Evolutionary conservation across 2,888 invertebrate species (phyloP).

Genomic region (Cantharis rustica): DNA sequence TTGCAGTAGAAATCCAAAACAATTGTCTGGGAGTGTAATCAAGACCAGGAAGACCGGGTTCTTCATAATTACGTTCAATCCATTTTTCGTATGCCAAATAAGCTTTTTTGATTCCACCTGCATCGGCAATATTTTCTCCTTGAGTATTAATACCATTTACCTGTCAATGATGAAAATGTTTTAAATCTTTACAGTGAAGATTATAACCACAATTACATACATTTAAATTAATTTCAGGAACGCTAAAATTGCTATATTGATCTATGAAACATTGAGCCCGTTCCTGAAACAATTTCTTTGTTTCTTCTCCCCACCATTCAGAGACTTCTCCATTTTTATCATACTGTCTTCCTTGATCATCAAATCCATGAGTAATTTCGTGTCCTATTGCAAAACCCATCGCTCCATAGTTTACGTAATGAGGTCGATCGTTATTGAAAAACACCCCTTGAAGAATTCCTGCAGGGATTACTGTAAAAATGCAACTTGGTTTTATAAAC

Average conservation of each 20-base stretch:
- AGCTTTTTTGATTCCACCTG: conserved; percentile 11
- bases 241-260: not conserved
- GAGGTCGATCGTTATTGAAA: conserved; percentile 81
- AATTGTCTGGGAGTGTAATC: conserved; percentile 17
- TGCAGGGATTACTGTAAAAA: conserved; percentile 76
- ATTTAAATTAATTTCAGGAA: not conserved
- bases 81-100: conserved; percentile 10
- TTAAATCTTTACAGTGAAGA: not conserved
- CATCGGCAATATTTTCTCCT: conserved; percentile 18
- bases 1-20: conserved; percentile 19
- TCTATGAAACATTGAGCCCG: not conserved
- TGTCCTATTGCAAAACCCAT: conserved; percentile 86
- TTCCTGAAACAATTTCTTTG: not conserved
- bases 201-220: not conserved
- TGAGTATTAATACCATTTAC: conserved; percentile 6
- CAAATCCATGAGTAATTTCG: conserved; percentile 85
- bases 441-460: conserved; percentile 86
- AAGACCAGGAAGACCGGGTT: conserved; percentile 3
- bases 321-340: conserved; percentile 10
- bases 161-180: not conserved
- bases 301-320: conserved; percentile 60
- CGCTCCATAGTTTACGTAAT: conserved; percentile 84
- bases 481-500: conserved; percentile 49
- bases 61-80: conserved; percentile 1
- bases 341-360: conserved; percentile 45